Evolutionary conservation across 2,113 vertebrate genomes (phyloP).

Genomic region (Acanthisitta chloris): DNA sequence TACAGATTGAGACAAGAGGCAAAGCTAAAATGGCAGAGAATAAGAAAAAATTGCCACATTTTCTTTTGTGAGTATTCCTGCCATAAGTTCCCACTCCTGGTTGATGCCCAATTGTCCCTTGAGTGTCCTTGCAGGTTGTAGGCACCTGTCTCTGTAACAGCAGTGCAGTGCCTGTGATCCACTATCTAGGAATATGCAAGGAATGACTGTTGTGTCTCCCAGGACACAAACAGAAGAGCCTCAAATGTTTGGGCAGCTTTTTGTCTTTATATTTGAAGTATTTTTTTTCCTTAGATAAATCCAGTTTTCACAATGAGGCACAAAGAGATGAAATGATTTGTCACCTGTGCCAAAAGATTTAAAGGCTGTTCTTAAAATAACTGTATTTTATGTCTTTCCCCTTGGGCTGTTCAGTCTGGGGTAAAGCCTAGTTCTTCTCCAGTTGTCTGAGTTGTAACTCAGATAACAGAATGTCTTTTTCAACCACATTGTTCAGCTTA

Average conservation of each 20-base stretch:
- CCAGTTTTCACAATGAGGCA: neutral
- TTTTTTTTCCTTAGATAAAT: neutral
- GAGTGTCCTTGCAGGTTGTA: neutral
- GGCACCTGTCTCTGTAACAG: neutral
- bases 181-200: rapidly evolving
- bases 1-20: neutral
- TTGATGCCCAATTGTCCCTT: neutral
- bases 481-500: no score
- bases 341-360: neutral
- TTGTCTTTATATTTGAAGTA: neutral
- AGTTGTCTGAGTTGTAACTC: neutral
- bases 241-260: neutral
- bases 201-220: neutral
- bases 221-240: rapidly evolving
- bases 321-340: neutral
- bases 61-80: neutral
- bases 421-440: neutral
- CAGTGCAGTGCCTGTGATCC: rapidly evolving
- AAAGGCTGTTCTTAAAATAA: neutral
- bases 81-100: rapidly evolving
- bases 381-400: neutral
- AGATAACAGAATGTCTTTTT: no score
- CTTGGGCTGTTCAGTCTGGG: neutral
- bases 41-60: neutral
- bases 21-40: neutral